These are phyloP conservation scores for Drosophila borborema DNA, from an alignment of 2,888 invertebrate species.

Conservation along the genomic window DNA sequence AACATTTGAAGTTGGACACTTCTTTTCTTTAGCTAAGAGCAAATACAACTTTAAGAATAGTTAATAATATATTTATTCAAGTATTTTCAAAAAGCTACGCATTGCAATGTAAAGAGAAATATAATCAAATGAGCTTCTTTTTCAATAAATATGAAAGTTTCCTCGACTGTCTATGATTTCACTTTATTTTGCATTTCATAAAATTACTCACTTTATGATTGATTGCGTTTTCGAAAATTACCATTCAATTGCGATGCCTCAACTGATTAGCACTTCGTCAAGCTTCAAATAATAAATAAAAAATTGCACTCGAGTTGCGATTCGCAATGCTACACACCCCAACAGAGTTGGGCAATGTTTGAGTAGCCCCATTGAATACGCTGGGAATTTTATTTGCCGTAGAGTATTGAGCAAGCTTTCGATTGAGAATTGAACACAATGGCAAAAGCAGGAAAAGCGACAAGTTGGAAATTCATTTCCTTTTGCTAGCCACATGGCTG, in stretches of 20 bases:
- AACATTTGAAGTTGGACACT: background rate
- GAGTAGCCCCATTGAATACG: constrained; percentile 57
- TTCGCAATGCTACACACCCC: constrained; percentile 29
- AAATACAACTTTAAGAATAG: background rate
- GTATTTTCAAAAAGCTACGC: too few relatives aligned
- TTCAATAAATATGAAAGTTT: background rate
- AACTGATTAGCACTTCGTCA: constrained; percentile 41
- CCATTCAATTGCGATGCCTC: constrained; percentile 19
- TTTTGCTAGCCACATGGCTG: constrained; percentile 16
- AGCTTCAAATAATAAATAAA: constrained; percentile 4
- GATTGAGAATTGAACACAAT: constrained; percentile 1
- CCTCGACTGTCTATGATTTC: background rate
- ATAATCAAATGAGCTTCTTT: background rate
- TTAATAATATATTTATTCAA: too few relatives aligned
- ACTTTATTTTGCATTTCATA: background rate
- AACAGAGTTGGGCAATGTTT: constrained; percentile 54
- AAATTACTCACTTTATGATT: constrained; percentile 12
- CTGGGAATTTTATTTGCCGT: constrained; percentile 19
- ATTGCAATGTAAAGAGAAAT: too few relatives aligned
- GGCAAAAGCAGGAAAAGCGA: background rate
- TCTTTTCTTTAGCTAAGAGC: background rate
- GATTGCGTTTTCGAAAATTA: constrained; percentile 25
- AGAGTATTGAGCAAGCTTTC: constrained; percentile 7
- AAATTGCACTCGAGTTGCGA: constrained; percentile 16
- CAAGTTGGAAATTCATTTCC: constrained; percentile 12